Conservation (phyloP, 2,797 vertebrate species). For the Amniataba percoides region DNA sequence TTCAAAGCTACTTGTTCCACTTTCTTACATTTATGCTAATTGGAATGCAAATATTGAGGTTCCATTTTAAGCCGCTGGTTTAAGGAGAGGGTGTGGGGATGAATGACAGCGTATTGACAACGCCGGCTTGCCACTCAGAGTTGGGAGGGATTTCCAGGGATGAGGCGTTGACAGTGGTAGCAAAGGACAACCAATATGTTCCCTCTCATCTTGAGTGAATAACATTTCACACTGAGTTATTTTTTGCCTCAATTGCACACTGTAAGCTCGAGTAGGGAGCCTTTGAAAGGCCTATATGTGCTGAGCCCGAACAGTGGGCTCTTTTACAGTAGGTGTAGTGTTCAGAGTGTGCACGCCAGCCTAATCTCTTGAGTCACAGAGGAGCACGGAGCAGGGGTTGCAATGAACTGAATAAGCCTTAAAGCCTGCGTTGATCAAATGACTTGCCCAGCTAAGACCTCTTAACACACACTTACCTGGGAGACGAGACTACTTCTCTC, state of each 20-base stretch:
- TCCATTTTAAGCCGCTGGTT: conserved; percentile 81
- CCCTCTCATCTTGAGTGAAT: conserved; percentile 73
- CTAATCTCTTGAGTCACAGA: conserved; percentile 72
- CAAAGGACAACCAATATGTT: conserved; percentile 65
- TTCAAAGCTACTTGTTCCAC: conserved; percentile 85
- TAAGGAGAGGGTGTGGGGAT: conserved; percentile 61
- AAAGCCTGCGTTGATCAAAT: conserved; percentile 72
- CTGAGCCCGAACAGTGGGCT: conserved; percentile 61
- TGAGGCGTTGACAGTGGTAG: conserved; percentile 57
- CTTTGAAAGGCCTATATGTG: conserved; percentile 63
- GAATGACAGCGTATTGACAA: conserved; percentile 78
- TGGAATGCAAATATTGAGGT: conserved; percentile 84
- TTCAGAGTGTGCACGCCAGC: conserved; percentile 63
- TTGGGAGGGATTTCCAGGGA: conserved; percentile 58
- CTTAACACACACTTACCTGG: conserved; percentile 67
- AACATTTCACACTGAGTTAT: conserved; percentile 69
- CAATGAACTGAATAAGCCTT: conserved; percentile 71
- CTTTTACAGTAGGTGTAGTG: conserved; percentile 64
- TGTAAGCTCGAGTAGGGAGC: conserved; percentile 56
- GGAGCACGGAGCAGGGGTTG: conserved; percentile 59
- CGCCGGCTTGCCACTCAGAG: conserved; percentile 65
- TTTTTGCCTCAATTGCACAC: conserved; percentile 67
- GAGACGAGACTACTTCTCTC: conserved; percentile 39
- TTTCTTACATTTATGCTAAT: conserved; percentile 85
- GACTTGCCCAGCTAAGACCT: conserved; percentile 67